Evolutionary conservation across 2,113 vertebrate species (phyloP), one percentile per base, ranked within the genome.

Genomic region (Corydoras sp.): DNA sequence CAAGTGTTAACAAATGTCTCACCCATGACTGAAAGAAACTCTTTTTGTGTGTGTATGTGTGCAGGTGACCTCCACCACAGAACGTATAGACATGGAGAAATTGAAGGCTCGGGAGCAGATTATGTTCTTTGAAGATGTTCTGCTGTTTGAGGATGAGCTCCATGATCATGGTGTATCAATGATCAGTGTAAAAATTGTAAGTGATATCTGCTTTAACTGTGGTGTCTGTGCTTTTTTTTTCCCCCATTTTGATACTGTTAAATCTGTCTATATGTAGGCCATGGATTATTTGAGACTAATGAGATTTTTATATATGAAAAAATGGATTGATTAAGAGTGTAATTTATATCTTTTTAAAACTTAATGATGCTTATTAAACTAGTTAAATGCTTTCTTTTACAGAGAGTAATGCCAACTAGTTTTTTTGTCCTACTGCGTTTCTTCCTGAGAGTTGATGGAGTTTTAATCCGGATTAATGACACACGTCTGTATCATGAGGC

Each of bases 331-430:
- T 24, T 24, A 24, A 24, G 18, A 24, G 18, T 24, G 18, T 24
- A 1, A 24, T 24, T 24, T 24, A 24, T 24, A 24, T 24, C 18
- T 24, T 24, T 24, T 24, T 24, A 24, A 1, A 24, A 24, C 18
- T 24, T 24, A 24, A 24, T 24, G 18, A 24, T 1, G 18, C 18
- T 24, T 24, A 24, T 24, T 24, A 24, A 24, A 24, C 18, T 24
- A 24, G 18, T 24, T 24, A 24, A 24, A 24, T 24, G 18, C 18
- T 24, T 43, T 43, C 35, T 59, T 5, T 49, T 83, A n/a, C 84
- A 98, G 96, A 93, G 96, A 84, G 97, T 97, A 74, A 99, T 98
- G 96, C 97, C 96, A 73, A 95, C 94, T 73, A 94, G 95, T 70
- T 98, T 98, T 84, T 99, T 99, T 83, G 82, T 96, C 77, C 81